Evolutionary conservation across 2,113 vertebrate genomes (phyloP).

Genomic region (Gallinago undulata): DNA sequence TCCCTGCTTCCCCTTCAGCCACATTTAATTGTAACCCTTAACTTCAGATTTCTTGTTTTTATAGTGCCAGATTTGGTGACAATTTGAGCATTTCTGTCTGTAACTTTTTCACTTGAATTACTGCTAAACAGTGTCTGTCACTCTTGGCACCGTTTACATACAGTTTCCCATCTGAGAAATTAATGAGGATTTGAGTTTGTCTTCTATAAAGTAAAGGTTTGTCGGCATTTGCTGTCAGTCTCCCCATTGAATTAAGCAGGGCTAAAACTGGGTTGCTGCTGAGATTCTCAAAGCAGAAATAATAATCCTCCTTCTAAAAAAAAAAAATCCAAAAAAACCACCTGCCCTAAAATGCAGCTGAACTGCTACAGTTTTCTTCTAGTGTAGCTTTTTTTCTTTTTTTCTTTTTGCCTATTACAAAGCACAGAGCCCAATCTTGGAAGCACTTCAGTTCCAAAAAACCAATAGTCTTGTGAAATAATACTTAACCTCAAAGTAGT

Average conservation of each 20-base stretch:
- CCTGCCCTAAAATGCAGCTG: constrained; percentile 32
- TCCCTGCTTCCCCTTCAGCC: neutral
- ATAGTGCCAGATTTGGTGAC: constrained; percentile 21
- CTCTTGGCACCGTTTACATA: constrained; percentile 34
- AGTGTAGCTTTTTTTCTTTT: neutral
- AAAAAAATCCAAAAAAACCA: neutral
- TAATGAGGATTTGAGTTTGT: constrained; percentile 44
- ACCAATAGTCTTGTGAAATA: neutral
- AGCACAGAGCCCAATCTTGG: neutral
- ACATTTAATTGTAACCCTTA: neutral
- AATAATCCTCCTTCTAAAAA: constrained; percentile 31
- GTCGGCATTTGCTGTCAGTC: constrained; percentile 29
- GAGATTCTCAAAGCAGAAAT: constrained; percentile 35
- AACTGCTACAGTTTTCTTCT: neutral
- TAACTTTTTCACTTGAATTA: constrained; percentile 27
- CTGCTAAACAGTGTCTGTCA: constrained; percentile 49
- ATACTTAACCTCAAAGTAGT: neutral
- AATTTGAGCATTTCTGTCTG: constrained; percentile 37
- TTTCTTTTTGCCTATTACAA: neutral
- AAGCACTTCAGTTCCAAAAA: neutral
- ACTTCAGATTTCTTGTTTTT: neutral
- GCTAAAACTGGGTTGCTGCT: constrained; percentile 41
- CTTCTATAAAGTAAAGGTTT: constrained; percentile 38
- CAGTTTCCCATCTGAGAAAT: constrained; percentile 48
- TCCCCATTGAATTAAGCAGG: neutral